Base-by-base conservation (phyloP, 2,797 vertebrate genomes). In the Peromyscus melanophrys region DNA sequence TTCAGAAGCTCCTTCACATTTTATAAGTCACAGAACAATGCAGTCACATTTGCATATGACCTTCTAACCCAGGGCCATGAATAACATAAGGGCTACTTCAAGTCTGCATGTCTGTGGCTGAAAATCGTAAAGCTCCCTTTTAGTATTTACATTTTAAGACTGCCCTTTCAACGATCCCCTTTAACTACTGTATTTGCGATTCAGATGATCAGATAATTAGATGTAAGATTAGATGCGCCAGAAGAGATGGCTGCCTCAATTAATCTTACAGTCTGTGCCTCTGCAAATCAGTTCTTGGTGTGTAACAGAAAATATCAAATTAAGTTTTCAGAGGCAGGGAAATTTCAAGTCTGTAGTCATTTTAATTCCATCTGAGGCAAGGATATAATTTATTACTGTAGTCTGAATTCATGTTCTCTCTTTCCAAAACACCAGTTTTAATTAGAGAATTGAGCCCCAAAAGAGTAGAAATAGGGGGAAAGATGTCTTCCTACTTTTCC, bases 161-260 rank as follows among this genome's bases (percentile, higher is more conserved):
- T 98, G 98, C 98, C 98, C 98, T 98, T 98, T 98, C 97, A 97
- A 98, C 96, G 98, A 98, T 96, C 90, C 97, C 96, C 97, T 97
- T 97, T 98, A 98, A 98, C 98, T 98, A 97, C 97, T 85, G 93
- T 98, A 94, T 97, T 95, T 97, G 96, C 43, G 97, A 98, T 98
- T 98, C 98, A 98, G 98, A 98, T 98, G 98, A 98, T 98, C 98
- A 98, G 97, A 98, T 98, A 98, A 98, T 98, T 98, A 98, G 98
- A 97, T 96, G 97, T 98, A 98, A 98, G 98, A 98, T 98, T 98
- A 98, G 98, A 97, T 95, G 96, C 97, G 92, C 96, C 94, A 13
- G 23, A 98, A 98, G 96, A 63, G 11, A 97, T 97, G 98, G 95
- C 97, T 98, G 98, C 96, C 95, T 96, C 94, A 89, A 97, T 98